A percentile compares a stretch with the other conserved stretches of the same genome.
phyloP scores from a whole-genome alignment of 2,797 vertebrate species.

The Coranthus polyacanthus region DNA sequence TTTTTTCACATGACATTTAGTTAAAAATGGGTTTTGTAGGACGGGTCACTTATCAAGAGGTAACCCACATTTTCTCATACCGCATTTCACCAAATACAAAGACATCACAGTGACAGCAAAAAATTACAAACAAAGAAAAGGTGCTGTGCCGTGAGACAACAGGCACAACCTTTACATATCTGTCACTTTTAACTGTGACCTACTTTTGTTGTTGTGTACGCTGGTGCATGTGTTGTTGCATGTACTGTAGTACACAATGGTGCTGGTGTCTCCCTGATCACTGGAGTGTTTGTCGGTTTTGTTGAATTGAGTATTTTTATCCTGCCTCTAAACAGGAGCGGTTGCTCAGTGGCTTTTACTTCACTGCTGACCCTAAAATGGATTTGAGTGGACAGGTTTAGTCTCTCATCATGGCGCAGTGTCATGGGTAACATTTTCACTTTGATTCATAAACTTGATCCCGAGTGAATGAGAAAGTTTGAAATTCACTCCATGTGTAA shows the following conservation, averaged over 20 bases:
- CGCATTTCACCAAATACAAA: not conserved
- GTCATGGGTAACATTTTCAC: no score
- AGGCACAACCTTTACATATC: constrained; percentile 11
- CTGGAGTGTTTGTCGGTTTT: not conserved
- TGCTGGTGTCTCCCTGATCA: not conserved
- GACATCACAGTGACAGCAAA: constrained; percentile 18
- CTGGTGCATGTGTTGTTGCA: not conserved
- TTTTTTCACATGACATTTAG: not conserved
- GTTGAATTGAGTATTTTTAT: not conserved
- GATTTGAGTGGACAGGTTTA: no score
- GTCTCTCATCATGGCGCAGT: no score
- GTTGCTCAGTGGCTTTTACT: no score
- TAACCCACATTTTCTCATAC: not conserved
- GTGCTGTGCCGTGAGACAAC: not conserved
- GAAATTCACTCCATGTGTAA: no score
- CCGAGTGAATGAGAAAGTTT: no score
- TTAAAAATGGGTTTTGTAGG: not conserved
- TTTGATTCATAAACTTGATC: no score
- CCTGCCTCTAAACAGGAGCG: no score
- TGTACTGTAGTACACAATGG: not conserved
- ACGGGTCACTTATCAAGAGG: not conserved
- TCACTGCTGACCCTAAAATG: no score
- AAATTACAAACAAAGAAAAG: constrained; percentile 6
- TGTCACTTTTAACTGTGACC: constrained; percentile 30
- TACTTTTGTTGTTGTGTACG: not conserved